Percentiles rank a stretch among this genome's conserved stretches.
Evolutionary conservation across 2,113 vertebrate species (phyloP).

Genomic region (Atrichornis clamosus): DNA sequence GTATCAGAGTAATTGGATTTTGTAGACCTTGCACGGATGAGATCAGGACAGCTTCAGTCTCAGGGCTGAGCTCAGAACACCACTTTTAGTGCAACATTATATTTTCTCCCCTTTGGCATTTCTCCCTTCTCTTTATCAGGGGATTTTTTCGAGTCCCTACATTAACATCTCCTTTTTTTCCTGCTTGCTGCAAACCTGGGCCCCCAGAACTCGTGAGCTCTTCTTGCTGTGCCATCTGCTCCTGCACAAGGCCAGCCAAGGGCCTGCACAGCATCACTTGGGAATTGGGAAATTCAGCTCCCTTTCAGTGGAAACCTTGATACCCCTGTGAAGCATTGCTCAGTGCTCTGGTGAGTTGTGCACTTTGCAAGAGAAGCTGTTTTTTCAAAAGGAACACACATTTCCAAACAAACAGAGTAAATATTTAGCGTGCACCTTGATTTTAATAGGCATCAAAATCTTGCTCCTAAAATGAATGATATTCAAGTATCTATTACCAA

Average conservation of each 20-base stretch:
- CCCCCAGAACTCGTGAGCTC: not conserved
- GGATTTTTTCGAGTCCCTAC: constrained; percentile 54
- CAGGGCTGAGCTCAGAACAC: not conserved
- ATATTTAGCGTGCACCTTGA: constrained; percentile 23
- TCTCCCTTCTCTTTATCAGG: constrained; percentile 46
- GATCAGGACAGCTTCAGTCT: not conserved
- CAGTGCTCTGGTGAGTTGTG: not conserved
- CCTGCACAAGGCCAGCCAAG: constrained; percentile 7
- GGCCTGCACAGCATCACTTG: not conserved
- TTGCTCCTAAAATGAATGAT: constrained; percentile 58
- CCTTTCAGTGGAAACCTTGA: not conserved
- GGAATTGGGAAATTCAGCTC: not conserved
- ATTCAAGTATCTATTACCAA: constrained; percentile 49
- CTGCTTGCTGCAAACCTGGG: constrained; percentile 14
- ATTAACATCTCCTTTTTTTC: not conserved
- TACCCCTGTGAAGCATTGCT: not conserved
- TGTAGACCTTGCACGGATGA: constrained; percentile 41
- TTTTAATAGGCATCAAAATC: constrained; percentile 49
- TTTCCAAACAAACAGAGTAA: constrained; percentile 31
- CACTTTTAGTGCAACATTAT: not conserved
- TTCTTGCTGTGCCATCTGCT: constrained; percentile 42
- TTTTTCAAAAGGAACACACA: not conserved
- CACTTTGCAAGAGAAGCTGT: not conserved
- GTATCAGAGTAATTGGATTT: constrained; percentile 26
- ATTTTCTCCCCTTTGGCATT: constrained; percentile 41